Conservation (phyloP, 2,797 vertebrate species). For the Aeoliscus strigatus region DNA sequence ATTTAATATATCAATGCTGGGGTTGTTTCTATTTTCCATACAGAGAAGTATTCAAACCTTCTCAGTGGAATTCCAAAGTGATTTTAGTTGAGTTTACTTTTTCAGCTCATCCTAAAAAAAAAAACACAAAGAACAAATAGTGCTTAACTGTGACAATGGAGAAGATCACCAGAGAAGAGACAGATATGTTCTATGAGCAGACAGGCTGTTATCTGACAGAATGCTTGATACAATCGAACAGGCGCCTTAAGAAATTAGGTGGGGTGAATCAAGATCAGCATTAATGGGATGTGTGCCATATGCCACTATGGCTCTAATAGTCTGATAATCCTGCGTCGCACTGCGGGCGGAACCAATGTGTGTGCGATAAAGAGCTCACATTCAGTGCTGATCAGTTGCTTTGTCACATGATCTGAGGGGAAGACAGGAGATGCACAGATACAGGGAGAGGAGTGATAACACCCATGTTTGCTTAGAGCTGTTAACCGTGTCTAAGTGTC, state of each 20-base stretch:
- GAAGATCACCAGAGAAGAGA: conserved; percentile 47
- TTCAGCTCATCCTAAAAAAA: conserved; percentile 38
- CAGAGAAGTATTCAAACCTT: conserved; percentile 32
- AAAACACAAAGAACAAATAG: conserved; percentile 47
- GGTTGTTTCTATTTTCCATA: conserved; percentile 55
- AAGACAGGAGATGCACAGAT: conserved; percentile 51
- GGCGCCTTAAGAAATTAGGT: conserved; percentile 55
- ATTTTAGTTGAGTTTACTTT: no score
- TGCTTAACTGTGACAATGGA: conserved; percentile 52
- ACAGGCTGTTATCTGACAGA: conserved; percentile 42
- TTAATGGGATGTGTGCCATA: conserved; percentile 46
- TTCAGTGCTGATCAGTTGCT: conserved; percentile 78
- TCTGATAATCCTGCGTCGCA: conserved; percentile 63
- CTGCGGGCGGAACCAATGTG: conserved; percentile 86
- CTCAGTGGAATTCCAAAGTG: no score
- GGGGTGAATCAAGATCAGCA: conserved; percentile 38
- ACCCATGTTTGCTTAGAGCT: conserved; percentile 49
- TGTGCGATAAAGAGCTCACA: conserved; percentile 81
- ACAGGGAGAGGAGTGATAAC: conserved; percentile 28
- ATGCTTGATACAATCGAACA: conserved; percentile 48
- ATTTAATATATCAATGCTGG: conserved; percentile 61
- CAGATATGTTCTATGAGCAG: conserved; percentile 34
- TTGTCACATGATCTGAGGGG: conserved; percentile 72
- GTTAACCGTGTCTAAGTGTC: conserved; percentile 21
- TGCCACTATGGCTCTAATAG: conserved; percentile 63